phyloP scores from a whole-genome alignment of 2,113 vertebrate genomes.

The Halcyon senegalensis region DNA sequence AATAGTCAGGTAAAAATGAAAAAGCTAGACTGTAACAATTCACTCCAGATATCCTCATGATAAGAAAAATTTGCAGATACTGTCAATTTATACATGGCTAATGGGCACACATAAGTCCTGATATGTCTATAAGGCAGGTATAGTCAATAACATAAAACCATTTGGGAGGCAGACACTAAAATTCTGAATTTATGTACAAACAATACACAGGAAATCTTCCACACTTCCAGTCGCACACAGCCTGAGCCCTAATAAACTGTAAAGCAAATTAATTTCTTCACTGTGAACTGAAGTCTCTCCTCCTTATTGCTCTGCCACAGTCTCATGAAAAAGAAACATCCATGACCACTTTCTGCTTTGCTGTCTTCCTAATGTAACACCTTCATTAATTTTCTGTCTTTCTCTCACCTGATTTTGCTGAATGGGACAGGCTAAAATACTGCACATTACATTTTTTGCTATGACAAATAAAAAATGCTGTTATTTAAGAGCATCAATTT shows the following conservation, averaged over 20 bases:
- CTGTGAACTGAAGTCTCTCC: background rate
- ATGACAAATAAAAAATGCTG: background rate
- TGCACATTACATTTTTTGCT: background rate
- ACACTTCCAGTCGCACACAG: background rate
- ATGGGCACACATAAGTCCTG: background rate
- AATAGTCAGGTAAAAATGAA: background rate
- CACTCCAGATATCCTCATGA: background rate
- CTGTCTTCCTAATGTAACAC: background rate
- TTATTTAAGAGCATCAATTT: fast-evolving
- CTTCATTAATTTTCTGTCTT: background rate
- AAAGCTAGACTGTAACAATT: background rate
- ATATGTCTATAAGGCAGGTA: background rate
- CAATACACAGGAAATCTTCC: background rate
- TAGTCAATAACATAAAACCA: fast-evolving
- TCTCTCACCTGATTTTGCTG: background rate
- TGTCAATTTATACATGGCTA: background rate
- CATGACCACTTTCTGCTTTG: background rate
- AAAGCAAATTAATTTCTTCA: background rate
- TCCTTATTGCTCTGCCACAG: background rate
- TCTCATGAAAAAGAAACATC: background rate
- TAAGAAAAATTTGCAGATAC: background rate
- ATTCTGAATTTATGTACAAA: background rate
- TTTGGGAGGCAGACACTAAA: background rate
- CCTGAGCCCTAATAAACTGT: background rate
- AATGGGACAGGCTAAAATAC: background rate